phyloP scores from a whole-genome alignment of 2,888 invertebrate species.

The Horisme vitalbata region DNA sequence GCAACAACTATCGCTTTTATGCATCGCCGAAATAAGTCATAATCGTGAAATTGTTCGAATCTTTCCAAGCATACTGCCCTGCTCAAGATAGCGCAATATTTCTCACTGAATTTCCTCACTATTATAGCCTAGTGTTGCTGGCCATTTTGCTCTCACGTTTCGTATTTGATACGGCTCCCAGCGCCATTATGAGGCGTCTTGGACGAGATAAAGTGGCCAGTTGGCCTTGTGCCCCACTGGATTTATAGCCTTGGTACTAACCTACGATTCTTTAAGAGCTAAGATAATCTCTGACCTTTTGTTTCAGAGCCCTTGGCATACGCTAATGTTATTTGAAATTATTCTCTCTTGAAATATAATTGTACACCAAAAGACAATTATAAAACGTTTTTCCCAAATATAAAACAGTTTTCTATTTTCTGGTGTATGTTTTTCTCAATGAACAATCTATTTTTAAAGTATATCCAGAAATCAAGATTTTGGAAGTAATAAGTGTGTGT shows the following conservation, averaged over 20 bases:
- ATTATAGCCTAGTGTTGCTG: slow-evolving; percentile 10
- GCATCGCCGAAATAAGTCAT: no score
- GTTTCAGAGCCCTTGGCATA: slow-evolving; percentile 7
- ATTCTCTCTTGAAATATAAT: no score
- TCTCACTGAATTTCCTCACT: slow-evolving; percentile 24
- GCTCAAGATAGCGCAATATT: slow-evolving; percentile 25
- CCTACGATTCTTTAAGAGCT: slow-evolving; percentile 20
- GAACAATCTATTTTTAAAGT: no score
- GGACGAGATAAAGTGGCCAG: slow-evolving; percentile 41
- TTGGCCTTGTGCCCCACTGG: slow-evolving; percentile 30
- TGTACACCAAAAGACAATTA: no score
- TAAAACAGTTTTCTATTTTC: no score
- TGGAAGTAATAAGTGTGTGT: no score
- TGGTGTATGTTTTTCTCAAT: no score
- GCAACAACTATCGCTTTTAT: no score
- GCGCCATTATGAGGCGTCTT: slow-evolving; percentile 37
- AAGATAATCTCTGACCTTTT: slow-evolving; percentile 22
- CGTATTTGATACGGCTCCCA: slow-evolving; percentile 37
- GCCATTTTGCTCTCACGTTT: slow-evolving; percentile 28
- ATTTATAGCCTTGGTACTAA: slow-evolving; percentile 29
- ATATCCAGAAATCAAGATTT: no score
- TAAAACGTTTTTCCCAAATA: no score
- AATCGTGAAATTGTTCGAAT: no score
- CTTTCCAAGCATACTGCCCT: no score
- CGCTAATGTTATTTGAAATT: neutral